A percentile compares a stretch with the other conserved stretches of the same genome.
Evolutionary conservation across 2,113 vertebrate genomes (phyloP).

Genomic region (Machaerirhynchus nigripectus): DNA sequence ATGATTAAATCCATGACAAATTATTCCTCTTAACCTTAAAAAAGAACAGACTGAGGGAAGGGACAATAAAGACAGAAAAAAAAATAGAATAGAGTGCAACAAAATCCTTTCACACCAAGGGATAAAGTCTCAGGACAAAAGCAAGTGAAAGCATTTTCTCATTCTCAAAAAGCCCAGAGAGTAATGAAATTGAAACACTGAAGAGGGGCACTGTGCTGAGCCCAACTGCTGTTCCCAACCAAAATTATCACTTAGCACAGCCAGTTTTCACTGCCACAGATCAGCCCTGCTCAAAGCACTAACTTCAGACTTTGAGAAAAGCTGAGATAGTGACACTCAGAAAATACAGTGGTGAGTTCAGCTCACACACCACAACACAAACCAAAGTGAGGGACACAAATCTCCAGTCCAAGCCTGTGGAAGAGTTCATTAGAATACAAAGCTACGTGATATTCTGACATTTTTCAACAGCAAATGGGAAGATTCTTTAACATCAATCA

Average conservation of each 20-base stretch:
- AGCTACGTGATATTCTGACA: accelerated
- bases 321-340: not conserved
- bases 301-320: not conserved
- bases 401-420: not conserved
- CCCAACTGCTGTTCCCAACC: not conserved
- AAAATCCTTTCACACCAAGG: not conserved
- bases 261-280: not conserved
- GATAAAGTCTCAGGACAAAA: slow-evolving; percentile 15
- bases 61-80: not conserved
- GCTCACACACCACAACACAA: not conserved
- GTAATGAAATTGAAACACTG: not conserved
- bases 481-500: not conserved
- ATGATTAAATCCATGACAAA: not conserved
- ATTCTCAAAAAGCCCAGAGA: not conserved
- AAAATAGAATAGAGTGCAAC: not conserved
- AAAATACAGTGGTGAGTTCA: not conserved
- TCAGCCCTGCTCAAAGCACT: not conserved
- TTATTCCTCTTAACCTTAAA: not conserved
- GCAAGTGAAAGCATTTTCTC: not conserved
- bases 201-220: not conserved
- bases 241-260: not conserved
- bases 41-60: not conserved
- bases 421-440: not conserved
- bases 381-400: not conserved
- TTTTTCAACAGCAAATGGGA: not conserved